Evolutionary conservation across 2,888 invertebrate genomes (phyloP).

Genomic region (Dynastes hyllus): DNA sequence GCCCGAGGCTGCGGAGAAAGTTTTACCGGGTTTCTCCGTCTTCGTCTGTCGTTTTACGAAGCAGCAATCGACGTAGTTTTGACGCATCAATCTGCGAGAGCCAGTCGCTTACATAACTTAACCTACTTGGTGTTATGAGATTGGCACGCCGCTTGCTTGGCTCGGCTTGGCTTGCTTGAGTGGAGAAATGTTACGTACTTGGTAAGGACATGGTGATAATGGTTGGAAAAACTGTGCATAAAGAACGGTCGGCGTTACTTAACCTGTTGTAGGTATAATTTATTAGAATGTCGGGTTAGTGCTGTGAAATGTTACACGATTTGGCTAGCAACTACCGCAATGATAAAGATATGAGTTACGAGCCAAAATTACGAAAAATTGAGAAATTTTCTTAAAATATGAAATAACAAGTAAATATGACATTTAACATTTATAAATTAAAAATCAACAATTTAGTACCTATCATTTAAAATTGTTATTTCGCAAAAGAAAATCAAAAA

Average conservation of each 20-base stretch:
- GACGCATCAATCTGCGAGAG: conserved; percentile 28
- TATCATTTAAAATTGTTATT: too few species aligned
- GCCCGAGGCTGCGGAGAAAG: conserved; percentile 44
- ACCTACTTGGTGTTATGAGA: conserved; percentile 45
- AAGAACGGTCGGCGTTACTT: neutral
- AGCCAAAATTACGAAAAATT: too few species aligned
- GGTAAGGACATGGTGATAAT: conserved; percentile 15
- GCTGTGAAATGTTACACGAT: too few species aligned
- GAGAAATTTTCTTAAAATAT: too few species aligned
- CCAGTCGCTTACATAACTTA: conserved; percentile 42
- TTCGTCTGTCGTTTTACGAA: neutral
- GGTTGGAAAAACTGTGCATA: neutral
- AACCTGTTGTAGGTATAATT: too few species aligned
- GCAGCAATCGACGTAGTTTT: neutral
- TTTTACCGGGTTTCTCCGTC: conserved; percentile 39
- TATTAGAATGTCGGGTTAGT: too few species aligned
- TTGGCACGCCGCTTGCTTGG: conserved; percentile 22
- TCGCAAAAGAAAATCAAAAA: too few species aligned
- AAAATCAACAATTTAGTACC: too few species aligned
- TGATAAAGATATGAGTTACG: too few species aligned
- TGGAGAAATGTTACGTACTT: conserved; percentile 19
- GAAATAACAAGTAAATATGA: too few species aligned
- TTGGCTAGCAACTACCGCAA: too few species aligned
- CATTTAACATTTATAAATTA: too few species aligned
- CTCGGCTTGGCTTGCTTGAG: neutral